phyloP scores from a whole-genome alignment of 2,797 vertebrate genomes.

The Mus spretus region DNA sequence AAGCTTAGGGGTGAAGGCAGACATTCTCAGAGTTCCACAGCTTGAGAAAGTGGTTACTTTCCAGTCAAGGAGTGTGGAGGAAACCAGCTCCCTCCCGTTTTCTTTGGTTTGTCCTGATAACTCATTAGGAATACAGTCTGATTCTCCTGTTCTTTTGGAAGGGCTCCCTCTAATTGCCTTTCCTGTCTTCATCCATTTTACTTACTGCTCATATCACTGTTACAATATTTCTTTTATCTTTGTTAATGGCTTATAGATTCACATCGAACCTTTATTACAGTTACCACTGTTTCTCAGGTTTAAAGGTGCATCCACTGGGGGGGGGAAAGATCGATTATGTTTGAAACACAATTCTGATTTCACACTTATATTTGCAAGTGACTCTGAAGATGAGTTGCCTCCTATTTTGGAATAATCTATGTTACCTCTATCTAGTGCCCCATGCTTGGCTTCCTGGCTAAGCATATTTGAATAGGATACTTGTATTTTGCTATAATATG shows the following conservation, averaged over 20 bases:
- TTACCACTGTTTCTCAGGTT: neutral
- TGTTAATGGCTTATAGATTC: conserved; percentile 42
- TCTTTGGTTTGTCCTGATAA: conserved; percentile 19
- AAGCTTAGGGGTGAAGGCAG: neutral
- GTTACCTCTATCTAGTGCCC: neutral
- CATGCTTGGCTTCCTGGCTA: conserved; percentile 40
- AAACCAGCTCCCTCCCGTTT: neutral
- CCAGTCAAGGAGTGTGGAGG: rapidly evolving
- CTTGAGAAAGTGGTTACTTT: neutral
- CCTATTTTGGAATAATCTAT: neutral
- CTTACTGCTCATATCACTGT: neutral
- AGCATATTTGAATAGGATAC: conserved; percentile 21
- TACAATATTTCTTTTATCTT: conserved; percentile 29
- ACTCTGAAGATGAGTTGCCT: neutral
- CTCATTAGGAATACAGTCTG: neutral
- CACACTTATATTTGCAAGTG: neutral
- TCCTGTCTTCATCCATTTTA: conserved; percentile 25
- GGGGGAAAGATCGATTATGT: neutral
- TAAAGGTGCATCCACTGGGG: neutral
- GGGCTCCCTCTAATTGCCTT: neutral
- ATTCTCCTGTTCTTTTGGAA: neutral
- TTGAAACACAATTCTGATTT: conserved; percentile 20
- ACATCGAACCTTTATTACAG: neutral
- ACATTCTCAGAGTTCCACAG: neutral
- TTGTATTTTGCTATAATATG: conserved; percentile 22